Base-by-base conservation (phyloP, 1,140 invertebrate species). In the Pogonomyrmex californicus region DNA sequence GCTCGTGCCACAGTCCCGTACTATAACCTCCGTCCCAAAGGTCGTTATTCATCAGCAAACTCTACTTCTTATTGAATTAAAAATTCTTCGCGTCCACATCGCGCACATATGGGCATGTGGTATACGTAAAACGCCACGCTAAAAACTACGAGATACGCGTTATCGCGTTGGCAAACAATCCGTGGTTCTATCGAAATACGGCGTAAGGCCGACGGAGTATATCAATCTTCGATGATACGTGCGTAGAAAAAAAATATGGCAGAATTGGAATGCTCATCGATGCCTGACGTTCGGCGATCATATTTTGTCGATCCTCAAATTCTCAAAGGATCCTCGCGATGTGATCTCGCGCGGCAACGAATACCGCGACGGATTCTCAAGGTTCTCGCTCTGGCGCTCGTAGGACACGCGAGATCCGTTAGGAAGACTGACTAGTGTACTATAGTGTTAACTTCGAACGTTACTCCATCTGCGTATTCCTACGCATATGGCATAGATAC, bases 361-460 rank as follows among this genome's bases (percentile, higher is more conserved):
- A 47, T 38, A 58, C n/a, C 41, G 41, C 9, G 9, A 23, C 23
- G 49, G 30, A 71, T 44, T 36, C 38, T n/a, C 36, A 6, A 38
- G 9, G 36, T 62, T 44, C 51, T 41, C 14, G 68, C n/a, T 68
- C 44, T 70, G 33, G 56, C 71, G 66, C 62, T 79, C 58, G 68
- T 76, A 65, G 71, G 68, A 86, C 54, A 51, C 65, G 81, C 70
- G 83, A 85, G 54, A 87, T 65, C 68, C 73, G 76, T 89, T 51
- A 88, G 68, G 58, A 88, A 76, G 58, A 88, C 90, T 90, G 90
- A 91, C 90, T 91, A 91, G 90, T 88, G 87, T 87, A 66, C 87
- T 88, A 30, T 41, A 85, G 79, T 79, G 77, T 90, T 83, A 88
- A 77, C 62, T 70, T 58, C 41, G 73, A 81, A 86, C 44, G 23